Base-by-base conservation (phyloP, 2,113 vertebrate species). In the Pelvicachromis taeniatus region DNA sequence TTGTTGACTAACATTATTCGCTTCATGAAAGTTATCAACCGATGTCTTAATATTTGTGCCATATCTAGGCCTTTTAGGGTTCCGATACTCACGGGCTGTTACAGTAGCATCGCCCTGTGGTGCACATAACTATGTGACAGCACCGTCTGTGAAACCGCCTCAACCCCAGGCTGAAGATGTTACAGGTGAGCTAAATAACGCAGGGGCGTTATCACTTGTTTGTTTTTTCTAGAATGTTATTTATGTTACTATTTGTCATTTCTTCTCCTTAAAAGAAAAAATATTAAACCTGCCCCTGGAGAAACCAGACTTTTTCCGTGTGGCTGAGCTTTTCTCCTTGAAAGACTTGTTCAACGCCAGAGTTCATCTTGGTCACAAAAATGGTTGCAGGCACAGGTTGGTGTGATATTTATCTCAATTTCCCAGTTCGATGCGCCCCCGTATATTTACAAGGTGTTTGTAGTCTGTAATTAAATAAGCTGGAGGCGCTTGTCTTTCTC, bases 311-410 rank as follows among this genome's bases (percentile, higher is more conserved):
- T 99, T 94, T 84, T 99, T 99, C 93, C 96, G 88, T 2, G 61
- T 99, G 84, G 96, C 96, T 17, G 98, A 99, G 83, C 95, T 99
- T 4, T 96, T 98, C 88, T 96, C 97, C 0, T 3, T 99, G 3
- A 96, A 96, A 78, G 97, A 97, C 16, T 95, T 99, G 21, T 99
- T 99, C 10, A 90, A 98, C 0, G 97, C 99, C 53, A 96, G 97
- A 1, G 97, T 99, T 29, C 98, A 99, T 87, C 96, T 99, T 26
- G 99, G 98, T 2, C 99, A 99, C 88, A 99, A 99, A 58, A 97
- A 96, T 2, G 97, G 96, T 3, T 98, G 98, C 87, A 96, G 99
- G 7, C 97, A 99, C 93, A 96, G 97, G 99, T 99, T 78, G 42
- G 91, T 86, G 2, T 54, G 13, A 35, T 29, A 11, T 19, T 31